Evolutionary conservation across 2,113 vertebrate genomes (phyloP), one percentile per base, ranked within the genome.

Genomic region (Mola mola): DNA sequence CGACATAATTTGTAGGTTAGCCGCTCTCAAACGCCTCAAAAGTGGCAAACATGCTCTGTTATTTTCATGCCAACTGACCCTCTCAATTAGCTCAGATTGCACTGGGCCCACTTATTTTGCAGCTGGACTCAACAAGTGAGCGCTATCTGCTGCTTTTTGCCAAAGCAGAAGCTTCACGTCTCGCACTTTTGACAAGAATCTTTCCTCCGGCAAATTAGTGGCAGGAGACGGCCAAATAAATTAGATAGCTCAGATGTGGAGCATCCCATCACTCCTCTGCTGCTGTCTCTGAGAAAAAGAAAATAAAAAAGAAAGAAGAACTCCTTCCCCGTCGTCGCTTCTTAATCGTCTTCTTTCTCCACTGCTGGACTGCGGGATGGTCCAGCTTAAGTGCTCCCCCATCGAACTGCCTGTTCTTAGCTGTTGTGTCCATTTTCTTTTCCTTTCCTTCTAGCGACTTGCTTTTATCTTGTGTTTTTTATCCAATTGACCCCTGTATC

Each of bases 51-150:
- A 41, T 28, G 9, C 24, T 48, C 4, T 12, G 31, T 62, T 49
- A 22, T 63, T 57, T 79, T 58, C 24, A 53, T 41, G 70, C 65
- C 24, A 44, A 28, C 44, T 26, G 34, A 55, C 38, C 22, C 22
- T 41, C 11, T 48, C 40, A 62, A 24, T 66, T 69, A 52, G 29
- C 29, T 66, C 33, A 38, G 37, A 61, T 82, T 82, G 64, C 69
- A 65, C 31, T 67, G 72, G 80, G 59, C 61, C 75, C 79, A 79
- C 82, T 83, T 84, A 81, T 84, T 88, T 88, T 72, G 67, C 20
- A 53, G 61, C 68, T 53, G 37, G 56, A 69, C 65, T 79, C 37
- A 38, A 68, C 67, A 71, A 68, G 66, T 40, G 71, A 61, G 63
- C 41, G 49, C 38, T 51, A 53, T 86, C 71, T 72, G 38, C 50